Evolutionary conservation across 2,113 vertebrate genomes (phyloP).

Genomic region (Acanthisitta chloris): DNA sequence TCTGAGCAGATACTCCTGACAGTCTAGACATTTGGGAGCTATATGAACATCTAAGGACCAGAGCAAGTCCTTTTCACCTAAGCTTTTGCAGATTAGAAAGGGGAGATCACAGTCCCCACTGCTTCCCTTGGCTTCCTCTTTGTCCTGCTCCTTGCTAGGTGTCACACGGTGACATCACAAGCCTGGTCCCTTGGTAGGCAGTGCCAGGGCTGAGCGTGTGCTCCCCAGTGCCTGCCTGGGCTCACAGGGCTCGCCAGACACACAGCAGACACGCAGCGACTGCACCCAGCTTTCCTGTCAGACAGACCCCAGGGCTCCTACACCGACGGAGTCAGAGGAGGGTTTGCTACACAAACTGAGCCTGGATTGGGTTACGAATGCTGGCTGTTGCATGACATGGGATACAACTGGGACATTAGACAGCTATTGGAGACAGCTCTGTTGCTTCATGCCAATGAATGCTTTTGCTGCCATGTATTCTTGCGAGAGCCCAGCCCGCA

Average conservation of each 20-base stretch:
- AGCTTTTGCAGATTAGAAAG: not conserved
- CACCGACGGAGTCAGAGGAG: not conserved
- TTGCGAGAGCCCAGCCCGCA: not conserved
- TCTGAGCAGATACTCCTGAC: not conserved
- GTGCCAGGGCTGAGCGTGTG: not conserved
- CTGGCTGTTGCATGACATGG: conserved; percentile 42
- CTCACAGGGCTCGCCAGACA: not conserved
- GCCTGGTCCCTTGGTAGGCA: not conserved
- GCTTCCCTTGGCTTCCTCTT: not conserved
- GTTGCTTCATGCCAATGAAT: conserved; percentile 51
- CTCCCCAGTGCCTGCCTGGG: not conserved
- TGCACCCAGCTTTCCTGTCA: not conserved
- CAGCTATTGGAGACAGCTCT: conserved; percentile 52
- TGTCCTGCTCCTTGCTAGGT: not conserved
- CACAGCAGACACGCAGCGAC: fast-evolving
- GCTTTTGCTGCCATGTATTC: conserved; percentile 6
- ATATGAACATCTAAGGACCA: not conserved
- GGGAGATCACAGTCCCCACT: not conserved
- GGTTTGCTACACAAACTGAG: conserved; percentile 38
- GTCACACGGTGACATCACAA: fast-evolving
- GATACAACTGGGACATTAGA: conserved; percentile 23
- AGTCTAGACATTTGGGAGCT: not conserved
- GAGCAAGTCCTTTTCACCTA: not conserved
- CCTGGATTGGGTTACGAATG: conserved; percentile 34
- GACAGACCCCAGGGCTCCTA: not conserved